phyloP scores from a whole-genome alignment of 2,113 vertebrate genomes.

The Pelusios castaneus region DNA sequence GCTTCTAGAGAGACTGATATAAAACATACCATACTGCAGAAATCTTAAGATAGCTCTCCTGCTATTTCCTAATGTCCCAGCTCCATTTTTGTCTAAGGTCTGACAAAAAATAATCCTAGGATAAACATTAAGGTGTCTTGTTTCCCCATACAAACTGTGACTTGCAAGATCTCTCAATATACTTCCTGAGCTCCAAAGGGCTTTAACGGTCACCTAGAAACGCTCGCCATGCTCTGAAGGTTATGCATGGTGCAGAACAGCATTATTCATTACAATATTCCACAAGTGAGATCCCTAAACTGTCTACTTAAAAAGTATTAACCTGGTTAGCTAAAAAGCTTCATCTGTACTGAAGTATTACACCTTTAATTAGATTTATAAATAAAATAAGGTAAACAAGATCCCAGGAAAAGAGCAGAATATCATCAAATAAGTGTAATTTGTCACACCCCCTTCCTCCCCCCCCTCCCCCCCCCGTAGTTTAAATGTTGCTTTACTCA shows the following conservation, averaged over 20 bases:
- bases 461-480: too few relatives aligned
- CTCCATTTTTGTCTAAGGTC: neutral
- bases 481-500: conserved; percentile 80
- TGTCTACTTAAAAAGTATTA: neutral
- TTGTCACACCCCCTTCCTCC: too few relatives aligned
- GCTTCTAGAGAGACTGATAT: conserved; percentile 43
- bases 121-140: neutral
- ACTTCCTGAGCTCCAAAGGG: neutral
- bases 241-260: neutral
- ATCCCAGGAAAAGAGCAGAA: neutral
- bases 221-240: fast-evolving
- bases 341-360: neutral
- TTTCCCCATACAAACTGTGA: neutral
- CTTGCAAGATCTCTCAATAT: neutral
- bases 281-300: neutral
- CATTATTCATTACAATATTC: fast-evolving
- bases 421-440: neutral
- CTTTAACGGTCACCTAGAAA: fast-evolving
- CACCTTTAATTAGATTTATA: neutral
- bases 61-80: conserved; percentile 13
- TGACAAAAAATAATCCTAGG: neutral
- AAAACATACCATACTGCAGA: conserved; percentile 21
- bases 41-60: neutral
- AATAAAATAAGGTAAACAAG: neutral
- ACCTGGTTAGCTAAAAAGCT: neutral